A percentile compares a stretch with the other conserved stretches of the same genome.
These are phyloP conservation scores for Oenanthe oenanthe DNA, from an alignment of 2,113 vertebrate species.

Conservation along the genomic window DNA sequence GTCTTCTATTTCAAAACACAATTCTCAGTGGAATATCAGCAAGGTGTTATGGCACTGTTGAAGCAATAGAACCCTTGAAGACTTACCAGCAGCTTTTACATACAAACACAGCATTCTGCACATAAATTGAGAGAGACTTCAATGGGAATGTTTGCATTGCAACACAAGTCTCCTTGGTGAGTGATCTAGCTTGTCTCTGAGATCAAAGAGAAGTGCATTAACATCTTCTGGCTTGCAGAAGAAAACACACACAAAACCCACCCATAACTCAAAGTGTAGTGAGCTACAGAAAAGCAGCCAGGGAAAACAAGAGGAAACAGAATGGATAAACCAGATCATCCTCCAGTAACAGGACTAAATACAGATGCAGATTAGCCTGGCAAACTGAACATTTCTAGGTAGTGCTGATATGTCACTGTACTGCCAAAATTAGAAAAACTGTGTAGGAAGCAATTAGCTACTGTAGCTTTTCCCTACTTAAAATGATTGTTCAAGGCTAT, in stretches of 20 bases:
- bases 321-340: background rate
- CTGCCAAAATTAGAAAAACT: background rate
- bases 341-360: background rate
- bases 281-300: background rate
- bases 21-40: background rate
- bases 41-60: background rate
- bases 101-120: background rate
- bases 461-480: background rate
- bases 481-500: background rate
- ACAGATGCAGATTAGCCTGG: background rate
- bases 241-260: background rate
- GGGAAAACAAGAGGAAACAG: background rate
- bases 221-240: background rate
- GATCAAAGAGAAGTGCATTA: background rate
- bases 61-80: background rate
- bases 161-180: background rate
- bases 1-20: background rate
- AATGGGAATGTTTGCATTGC: background rate
- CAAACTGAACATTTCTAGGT: background rate
- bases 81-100: background rate
- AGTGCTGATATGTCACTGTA: background rate
- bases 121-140: background rate
- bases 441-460: conserved; percentile 27
- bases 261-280: background rate
- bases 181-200: background rate